phyloP scores from a whole-genome alignment of 2,797 vertebrate species.

The Poecilia velifera region DNA sequence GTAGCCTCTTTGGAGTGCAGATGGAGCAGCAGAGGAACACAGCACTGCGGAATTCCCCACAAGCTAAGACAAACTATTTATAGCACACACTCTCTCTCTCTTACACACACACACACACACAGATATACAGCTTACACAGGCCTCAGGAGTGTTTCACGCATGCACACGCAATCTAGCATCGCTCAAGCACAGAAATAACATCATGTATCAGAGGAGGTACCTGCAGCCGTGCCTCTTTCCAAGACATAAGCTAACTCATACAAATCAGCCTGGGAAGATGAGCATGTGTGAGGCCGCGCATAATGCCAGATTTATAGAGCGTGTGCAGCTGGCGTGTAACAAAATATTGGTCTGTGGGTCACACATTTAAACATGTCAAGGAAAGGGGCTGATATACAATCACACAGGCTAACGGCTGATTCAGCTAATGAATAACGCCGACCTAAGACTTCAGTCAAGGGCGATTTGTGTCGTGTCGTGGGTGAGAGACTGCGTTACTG shows the following conservation, averaged over 20 bases:
- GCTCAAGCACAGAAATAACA: conserved; percentile 24
- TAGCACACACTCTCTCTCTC: conserved; percentile 56
- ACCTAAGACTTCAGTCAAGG: conserved; percentile 36
- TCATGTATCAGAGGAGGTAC: conserved; percentile 15
- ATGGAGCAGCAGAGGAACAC: conserved; percentile 68
- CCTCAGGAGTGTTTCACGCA: conserved; percentile 37
- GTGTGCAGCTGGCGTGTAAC: conserved; percentile 39
- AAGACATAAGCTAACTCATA: conserved; percentile 6
- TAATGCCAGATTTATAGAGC: conserved; percentile 52
- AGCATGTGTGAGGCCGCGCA: conserved; percentile 3
- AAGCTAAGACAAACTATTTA: conserved; percentile 76
- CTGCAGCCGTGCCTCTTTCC: conserved; percentile 28
- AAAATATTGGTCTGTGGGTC: conserved; percentile 68
- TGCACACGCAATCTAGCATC: conserved; percentile 13
- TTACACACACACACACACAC: conserved; percentile 9
- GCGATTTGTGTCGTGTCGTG: conserved; percentile 22
- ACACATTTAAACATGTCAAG: conserved; percentile 46
- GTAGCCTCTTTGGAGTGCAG: conserved; percentile 60
- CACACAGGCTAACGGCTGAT: conserved; percentile 36
- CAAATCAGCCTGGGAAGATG: conserved; percentile 32
- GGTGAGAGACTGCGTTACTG: conserved; percentile 11
- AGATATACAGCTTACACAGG: conserved; percentile 60
- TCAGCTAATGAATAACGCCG: conserved; percentile 53
- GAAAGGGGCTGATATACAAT: neutral
- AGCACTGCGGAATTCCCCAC: conserved; percentile 79